Evolutionary conservation across 2,888 invertebrate species (phyloP).

Genomic region (Schizaphis graminum): DNA sequence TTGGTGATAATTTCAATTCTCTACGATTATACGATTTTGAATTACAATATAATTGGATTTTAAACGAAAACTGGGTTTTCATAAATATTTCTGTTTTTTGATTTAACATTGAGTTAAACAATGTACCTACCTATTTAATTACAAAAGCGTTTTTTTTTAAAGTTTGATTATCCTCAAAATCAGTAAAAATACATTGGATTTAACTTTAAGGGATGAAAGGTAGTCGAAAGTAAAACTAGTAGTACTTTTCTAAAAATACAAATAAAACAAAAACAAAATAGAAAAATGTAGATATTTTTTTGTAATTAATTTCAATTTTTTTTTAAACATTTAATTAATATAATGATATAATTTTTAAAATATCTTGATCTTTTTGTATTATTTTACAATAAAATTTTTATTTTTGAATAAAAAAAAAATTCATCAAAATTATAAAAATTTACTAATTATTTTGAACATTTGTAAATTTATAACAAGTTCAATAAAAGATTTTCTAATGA

Average conservation of each 20-base stretch:
- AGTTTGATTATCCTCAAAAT: neutral
- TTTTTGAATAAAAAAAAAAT: no score
- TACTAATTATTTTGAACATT: neutral
- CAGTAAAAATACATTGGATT: neutral
- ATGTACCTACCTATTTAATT: neutral
- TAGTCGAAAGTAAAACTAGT: no score
- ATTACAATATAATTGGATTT: neutral
- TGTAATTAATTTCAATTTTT: no score
- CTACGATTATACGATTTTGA: neutral
- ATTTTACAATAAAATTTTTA: no score
- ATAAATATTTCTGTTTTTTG: neutral
- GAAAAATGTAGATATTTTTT: no score
- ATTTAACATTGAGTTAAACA: neutral
- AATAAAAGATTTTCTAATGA: neutral
- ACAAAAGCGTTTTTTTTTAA: neutral
- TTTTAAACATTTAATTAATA: no score
- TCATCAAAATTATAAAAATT: neutral
- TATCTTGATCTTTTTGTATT: no score
- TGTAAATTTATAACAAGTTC: neutral
- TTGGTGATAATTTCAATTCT: neutral
- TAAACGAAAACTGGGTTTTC: neutral
- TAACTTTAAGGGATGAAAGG: no score
- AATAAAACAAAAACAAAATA: no score
- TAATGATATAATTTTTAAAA: no score
- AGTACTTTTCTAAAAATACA: no score